Evolutionary conservation across 2,797 vertebrate species (phyloP).

Genomic region (Halcyon smyrnensis): DNA sequence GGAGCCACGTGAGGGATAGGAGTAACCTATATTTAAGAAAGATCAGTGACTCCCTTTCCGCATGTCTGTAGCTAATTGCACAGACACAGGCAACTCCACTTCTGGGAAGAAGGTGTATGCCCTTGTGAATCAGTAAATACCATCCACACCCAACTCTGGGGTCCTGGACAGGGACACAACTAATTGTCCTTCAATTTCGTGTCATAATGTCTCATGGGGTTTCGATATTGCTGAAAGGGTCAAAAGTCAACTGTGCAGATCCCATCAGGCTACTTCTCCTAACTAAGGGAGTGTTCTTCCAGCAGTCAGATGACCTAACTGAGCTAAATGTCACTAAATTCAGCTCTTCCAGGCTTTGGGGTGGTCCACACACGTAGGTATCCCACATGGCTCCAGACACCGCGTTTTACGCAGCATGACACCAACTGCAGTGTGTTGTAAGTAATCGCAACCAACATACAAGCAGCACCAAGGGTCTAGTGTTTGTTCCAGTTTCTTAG

Average conservation of each 20-base stretch:
- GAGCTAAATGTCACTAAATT: neutral
- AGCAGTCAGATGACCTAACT: neutral
- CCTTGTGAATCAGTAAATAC: constrained; percentile 5
- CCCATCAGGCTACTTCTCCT: neutral
- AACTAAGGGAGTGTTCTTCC: neutral
- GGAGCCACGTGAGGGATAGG: neutral
- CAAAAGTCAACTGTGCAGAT: neutral
- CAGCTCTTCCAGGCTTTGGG: neutral
- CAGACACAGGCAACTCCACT: neutral
- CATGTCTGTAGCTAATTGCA: neutral
- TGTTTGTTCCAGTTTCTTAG: neutral
- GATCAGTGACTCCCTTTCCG: neutral
- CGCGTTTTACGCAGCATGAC: neutral
- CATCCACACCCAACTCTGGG: constrained; percentile 1
- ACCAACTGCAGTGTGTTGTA: neutral
- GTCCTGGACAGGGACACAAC: neutral
- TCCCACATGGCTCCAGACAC: neutral
- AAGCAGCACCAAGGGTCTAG: neutral
- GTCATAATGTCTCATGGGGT: neutral
- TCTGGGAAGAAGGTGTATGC: neutral
- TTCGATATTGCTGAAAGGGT: neutral
- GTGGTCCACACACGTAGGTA: neutral
- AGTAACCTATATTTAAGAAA: neutral
- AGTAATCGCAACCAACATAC: neutral
- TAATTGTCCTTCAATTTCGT: neutral